Percentiles rank a stretch among this genome's conserved stretches.
Evolutionary conservation across 2,797 vertebrate species (phyloP).

Genomic region (Hyperoplus lanceolatus): DNA sequence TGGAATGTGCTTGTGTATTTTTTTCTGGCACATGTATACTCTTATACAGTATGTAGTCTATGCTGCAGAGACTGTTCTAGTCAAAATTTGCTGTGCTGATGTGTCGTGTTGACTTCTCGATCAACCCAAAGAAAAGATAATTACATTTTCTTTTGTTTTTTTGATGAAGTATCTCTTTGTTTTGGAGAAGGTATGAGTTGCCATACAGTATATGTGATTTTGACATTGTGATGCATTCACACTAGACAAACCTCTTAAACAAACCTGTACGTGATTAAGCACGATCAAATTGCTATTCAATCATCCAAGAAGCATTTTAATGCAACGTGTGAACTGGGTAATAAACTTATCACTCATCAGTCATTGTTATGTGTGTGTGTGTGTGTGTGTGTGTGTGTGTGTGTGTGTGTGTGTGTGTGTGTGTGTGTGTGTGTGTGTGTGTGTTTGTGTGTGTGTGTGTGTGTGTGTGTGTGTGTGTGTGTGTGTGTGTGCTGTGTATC

Average conservation of each 20-base stretch:
- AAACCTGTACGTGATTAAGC: constrained; percentile 54
- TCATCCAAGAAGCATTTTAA: constrained; percentile 49
- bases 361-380: constrained; percentile 31
- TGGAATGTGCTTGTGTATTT: background rate
- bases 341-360: constrained; percentile 67
- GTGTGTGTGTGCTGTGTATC: constrained; percentile 23
- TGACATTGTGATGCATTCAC: constrained; percentile 13
- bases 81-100: background rate
- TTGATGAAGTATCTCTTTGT: background rate
- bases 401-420: constrained; percentile 26
- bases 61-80: background rate
- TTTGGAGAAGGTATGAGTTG: background rate
- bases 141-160: background rate
- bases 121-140: background rate
- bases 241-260: constrained; percentile 19
- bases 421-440: constrained; percentile 9
- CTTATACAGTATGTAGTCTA: too few relatives aligned
- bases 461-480: too few relatives aligned
- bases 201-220: background rate
- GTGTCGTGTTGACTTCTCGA: background rate
- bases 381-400: constrained; percentile 6
- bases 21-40: background rate
- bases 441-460: constrained; percentile 9
- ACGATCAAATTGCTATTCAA: constrained; percentile 40
- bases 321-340: constrained; percentile 57